phyloP scores from a whole-genome alignment of 2,888 invertebrate genomes.

The Criorhina ranunculi region DNA sequence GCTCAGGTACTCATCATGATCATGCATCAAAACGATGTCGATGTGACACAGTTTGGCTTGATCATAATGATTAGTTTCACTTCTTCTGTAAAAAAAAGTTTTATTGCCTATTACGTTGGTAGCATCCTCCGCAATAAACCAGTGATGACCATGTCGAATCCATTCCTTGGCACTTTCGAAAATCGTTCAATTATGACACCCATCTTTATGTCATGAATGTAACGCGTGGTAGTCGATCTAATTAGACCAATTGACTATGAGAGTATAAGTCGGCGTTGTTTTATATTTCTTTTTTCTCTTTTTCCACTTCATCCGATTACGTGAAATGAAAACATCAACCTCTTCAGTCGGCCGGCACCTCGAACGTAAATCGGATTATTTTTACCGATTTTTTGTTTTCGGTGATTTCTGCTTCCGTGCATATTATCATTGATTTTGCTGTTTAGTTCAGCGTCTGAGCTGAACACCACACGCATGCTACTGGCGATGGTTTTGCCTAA shows the following conservation, averaged over 20 bases:
- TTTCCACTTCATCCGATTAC: slow-evolving; percentile 36
- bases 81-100: background rate
- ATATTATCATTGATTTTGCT: slow-evolving; percentile 66
- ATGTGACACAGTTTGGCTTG: slow-evolving; percentile 2
- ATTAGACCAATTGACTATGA: slow-evolving; percentile 52
- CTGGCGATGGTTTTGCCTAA: slow-evolving; percentile 28
- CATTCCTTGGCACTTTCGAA: slow-evolving; percentile 37
- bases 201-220: no score
- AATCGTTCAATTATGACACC: background rate
- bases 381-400: slow-evolving; percentile 50
- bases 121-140: slow-evolving; percentile 5
- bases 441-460: slow-evolving; percentile 43
- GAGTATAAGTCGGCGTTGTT: slow-evolving; percentile 14
- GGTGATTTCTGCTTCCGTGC: slow-evolving; percentile 67
- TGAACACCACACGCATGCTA: slow-evolving; percentile 50
- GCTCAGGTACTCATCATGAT: background rate
- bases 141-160: slow-evolving; percentile 24
- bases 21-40: slow-evolving; percentile 6
- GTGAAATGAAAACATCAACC: slow-evolving; percentile 60
- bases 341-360: slow-evolving; percentile 31
- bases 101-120: slow-evolving; percentile 1
- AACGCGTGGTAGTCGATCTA: slow-evolving; percentile 27
- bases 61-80: background rate
- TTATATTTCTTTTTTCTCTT: slow-evolving; percentile 1
- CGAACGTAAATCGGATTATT: slow-evolving; percentile 63